Conservation (phyloP, 2,113 vertebrate genomes). For the Mesembrinibis cayennensis region DNA sequence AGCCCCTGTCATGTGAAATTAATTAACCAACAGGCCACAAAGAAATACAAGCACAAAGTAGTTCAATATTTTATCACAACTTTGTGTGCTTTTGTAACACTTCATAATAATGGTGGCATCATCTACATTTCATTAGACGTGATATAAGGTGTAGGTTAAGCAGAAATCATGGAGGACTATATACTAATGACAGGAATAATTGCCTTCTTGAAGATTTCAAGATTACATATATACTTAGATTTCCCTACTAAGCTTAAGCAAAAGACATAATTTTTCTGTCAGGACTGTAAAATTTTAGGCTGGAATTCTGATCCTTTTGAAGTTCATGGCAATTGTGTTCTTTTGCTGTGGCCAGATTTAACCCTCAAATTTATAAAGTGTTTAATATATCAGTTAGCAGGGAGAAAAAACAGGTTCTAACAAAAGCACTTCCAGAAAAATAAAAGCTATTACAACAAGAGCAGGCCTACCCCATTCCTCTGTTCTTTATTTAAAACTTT, state of each 20-base stretch:
- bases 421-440: constrained; percentile 35
- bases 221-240: background rate
- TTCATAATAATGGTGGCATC: background rate
- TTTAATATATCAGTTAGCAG: constrained; percentile 52
- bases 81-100: constrained; percentile 64
- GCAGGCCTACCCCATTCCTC: background rate
- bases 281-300: background rate
- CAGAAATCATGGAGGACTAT: background rate
- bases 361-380: constrained; percentile 40
- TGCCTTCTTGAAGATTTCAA: background rate
- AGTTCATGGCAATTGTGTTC: background rate
- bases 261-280: background rate
- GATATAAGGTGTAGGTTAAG: background rate
- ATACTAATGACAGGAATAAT: background rate
- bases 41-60: constrained; percentile 24
- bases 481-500: constrained; percentile 20
- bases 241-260: background rate
- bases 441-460: background rate
- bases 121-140: background rate
- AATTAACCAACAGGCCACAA: constrained; percentile 74
- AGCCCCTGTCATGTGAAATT: constrained; percentile 57
- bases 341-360: background rate
- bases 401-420: constrained; percentile 34
- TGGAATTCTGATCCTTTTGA: constrained; percentile 28
- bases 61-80: constrained; percentile 70